Percentiles rank a stretch among this genome's conserved stretches.
phyloP scores from a whole-genome alignment of 2,888 invertebrate species.

The Archaeoteleia sp. region DNA sequence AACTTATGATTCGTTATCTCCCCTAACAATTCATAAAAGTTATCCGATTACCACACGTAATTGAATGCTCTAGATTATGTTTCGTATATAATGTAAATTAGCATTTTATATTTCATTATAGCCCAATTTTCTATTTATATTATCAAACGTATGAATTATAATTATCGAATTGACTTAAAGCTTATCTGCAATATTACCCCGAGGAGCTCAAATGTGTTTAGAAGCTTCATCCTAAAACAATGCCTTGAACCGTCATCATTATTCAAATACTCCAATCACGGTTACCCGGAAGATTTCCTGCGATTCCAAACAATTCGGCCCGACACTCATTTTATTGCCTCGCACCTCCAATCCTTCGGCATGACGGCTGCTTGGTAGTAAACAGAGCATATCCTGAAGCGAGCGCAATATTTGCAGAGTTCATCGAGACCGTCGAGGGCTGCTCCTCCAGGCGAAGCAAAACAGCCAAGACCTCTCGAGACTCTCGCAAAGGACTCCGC shows the following conservation, averaged over 20 bases:
- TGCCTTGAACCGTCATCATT: slow-evolving; percentile 32
- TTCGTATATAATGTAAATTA: too few species aligned
- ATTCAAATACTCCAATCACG: slow-evolving; percentile 22
- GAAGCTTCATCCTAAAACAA: slow-evolving; percentile 27
- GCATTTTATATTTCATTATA: too few species aligned
- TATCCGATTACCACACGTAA: too few species aligned
- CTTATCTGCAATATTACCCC: too few species aligned
- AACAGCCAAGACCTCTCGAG: slow-evolving; percentile 30
- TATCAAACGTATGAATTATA: too few species aligned
- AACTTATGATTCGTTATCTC: too few species aligned
- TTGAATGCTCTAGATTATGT: too few species aligned
- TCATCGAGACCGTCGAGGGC: slow-evolving; percentile 30
- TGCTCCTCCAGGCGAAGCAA: slow-evolving; percentile 11
- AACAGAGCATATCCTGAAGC: slow-evolving; percentile 12
- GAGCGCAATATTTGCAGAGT: slow-evolving; percentile 51
- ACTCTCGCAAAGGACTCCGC: slow-evolving; percentile 68
- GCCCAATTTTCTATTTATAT: too few species aligned
- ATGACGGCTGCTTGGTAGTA: slow-evolving; percentile 3
- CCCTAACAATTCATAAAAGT: too few species aligned
- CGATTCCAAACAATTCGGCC: slow-evolving; percentile 8
- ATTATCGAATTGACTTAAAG: too few species aligned
- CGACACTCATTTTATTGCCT: slow-evolving; percentile 5
- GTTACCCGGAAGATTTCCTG: slow-evolving; percentile 16
- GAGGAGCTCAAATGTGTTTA: too few species aligned
- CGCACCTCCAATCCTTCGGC: slow-evolving; percentile 23